phyloP scores from a whole-genome alignment of 2,113 vertebrate genomes.

The Lasiurus borealis region DNA sequence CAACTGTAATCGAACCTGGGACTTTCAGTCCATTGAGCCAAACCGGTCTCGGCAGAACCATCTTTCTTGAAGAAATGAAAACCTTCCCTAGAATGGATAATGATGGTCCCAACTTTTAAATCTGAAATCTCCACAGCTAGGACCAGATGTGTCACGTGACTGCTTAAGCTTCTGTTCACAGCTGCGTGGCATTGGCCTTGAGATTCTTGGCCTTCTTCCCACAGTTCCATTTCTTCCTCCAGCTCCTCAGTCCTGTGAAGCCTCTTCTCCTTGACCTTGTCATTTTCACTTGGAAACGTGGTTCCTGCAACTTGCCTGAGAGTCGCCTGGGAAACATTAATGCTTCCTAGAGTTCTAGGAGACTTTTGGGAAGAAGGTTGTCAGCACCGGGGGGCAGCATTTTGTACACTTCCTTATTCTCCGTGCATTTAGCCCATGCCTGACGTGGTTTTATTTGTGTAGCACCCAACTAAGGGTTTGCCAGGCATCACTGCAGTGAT shows the following conservation, averaged over 20 bases:
- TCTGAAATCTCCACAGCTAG: background rate
- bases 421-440: background rate
- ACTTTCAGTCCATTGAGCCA: too few relatives aligned
- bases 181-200: background rate
- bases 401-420: background rate
- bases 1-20: too few relatives aligned
- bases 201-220: background rate
- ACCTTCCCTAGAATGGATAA: too few relatives aligned
- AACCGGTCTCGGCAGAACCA: too few relatives aligned
- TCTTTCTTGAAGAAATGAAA: slow-evolving; percentile 1
- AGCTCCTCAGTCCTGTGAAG: background rate
- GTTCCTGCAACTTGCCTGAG: background rate
- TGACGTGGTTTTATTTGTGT: background rate
- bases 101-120: background rate
- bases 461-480: background rate
- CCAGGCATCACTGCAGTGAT: background rate
- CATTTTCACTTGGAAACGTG: background rate
- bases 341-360: background rate
- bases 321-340: background rate
- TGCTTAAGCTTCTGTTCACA: background rate
- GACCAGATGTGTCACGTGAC: background rate
- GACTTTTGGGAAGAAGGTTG: background rate
- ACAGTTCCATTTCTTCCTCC: background rate
- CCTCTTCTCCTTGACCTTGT: slow-evolving; percentile 23
- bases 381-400: accelerated